Evolutionary conservation across 2,888 invertebrate genomes (phyloP).

Genomic region (Hirtodrosophila cameraria): DNA sequence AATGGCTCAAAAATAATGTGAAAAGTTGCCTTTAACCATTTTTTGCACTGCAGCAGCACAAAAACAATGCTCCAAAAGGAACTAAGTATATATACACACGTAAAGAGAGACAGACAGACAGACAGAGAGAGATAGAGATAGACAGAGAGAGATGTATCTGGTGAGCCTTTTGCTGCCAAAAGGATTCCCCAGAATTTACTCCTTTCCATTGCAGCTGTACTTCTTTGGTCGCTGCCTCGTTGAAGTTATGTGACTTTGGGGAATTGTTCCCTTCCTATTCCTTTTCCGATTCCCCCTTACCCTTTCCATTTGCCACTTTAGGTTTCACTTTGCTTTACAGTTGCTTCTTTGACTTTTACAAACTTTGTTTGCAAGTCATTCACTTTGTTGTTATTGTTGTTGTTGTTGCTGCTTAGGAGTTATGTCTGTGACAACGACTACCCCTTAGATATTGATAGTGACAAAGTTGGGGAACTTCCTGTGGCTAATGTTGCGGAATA

Average conservation of each 20-base stretch:
- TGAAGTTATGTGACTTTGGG: slow-evolving; percentile 77
- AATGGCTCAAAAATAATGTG: slow-evolving; percentile 81
- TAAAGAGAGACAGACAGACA: not conserved
- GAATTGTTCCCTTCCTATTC: slow-evolving; percentile 47
- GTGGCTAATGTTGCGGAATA: slow-evolving; percentile 72
- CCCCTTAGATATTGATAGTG: slow-evolving; percentile 65
- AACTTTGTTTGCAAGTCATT: slow-evolving; percentile 71
- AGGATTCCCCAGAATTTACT: slow-evolving; percentile 66
- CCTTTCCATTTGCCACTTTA: slow-evolving; percentile 56
- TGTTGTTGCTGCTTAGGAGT: slow-evolving; percentile 55
- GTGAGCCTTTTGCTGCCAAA: slow-evolving; percentile 33
- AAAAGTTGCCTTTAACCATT: slow-evolving; percentile 77
- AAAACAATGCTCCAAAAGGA: slow-evolving; percentile 47
- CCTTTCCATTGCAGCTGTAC: slow-evolving; percentile 41
- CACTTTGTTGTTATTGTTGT: slow-evolving; percentile 15
- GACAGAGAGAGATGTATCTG: slow-evolving; percentile 29
- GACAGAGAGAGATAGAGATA: slow-evolving; percentile 4
- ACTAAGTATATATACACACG: slow-evolving; percentile 13
- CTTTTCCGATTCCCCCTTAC: slow-evolving; percentile 1
- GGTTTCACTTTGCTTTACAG: slow-evolving; percentile 52
- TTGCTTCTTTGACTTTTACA: slow-evolving; percentile 69
- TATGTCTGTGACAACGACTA: slow-evolving; percentile 46
- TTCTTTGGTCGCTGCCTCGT: slow-evolving; percentile 31
- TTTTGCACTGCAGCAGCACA: slow-evolving; percentile 44
- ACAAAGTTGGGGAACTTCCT: slow-evolving; percentile 64